Evolutionary conservation across 2,888 invertebrate genomes (phyloP), one percentile per base, ranked within the genome.

Genomic region (Uloborus plumipes): DNA sequence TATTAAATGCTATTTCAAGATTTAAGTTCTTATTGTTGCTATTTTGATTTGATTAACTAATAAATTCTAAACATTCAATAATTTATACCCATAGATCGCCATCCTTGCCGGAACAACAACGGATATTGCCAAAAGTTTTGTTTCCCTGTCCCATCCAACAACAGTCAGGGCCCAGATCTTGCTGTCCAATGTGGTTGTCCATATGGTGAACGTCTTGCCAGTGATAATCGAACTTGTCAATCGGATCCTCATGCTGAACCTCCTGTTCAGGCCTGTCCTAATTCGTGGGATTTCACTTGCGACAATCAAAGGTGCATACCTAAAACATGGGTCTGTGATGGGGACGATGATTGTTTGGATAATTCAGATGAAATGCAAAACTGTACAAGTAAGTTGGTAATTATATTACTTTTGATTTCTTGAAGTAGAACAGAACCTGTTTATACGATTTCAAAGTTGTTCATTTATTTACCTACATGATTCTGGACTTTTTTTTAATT

Each of bases 41-140:
- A 26, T 26, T 2, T 4, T 26, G 26, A 26, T 3, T 26, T 26
- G 26, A 26, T 3, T 26, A 26, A 26, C 4, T 26, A 26, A 26
- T 26, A 3, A 26, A 4, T 26, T 26, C 26, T 26, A 26, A 26
- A 2, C 26, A 26, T 3, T 26, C 4, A 26, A 26, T 26, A 26
- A 26, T 26, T 26, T 26, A 4, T 4, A 26, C 26, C 16, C 58
- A 9, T 18, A 78, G 88, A 88, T 47, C 90, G 91, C 82, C 96
- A 98, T 88, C 97, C 97, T 0, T 98, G 98, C 87, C 91, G 93
- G 18, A 91, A 92, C 20, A 92, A 93, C 88, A 97, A 96, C 88
- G 97, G 97, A 0, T 95, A 94, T 85, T 99, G 99, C 88, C 94
- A 95, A 85, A 97, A 98, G 88, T 92, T 99, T 69, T 99, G 99